Evolutionary conservation across 2,888 invertebrate genomes (phyloP).

Genomic region (Fabriciana adippe): DNA sequence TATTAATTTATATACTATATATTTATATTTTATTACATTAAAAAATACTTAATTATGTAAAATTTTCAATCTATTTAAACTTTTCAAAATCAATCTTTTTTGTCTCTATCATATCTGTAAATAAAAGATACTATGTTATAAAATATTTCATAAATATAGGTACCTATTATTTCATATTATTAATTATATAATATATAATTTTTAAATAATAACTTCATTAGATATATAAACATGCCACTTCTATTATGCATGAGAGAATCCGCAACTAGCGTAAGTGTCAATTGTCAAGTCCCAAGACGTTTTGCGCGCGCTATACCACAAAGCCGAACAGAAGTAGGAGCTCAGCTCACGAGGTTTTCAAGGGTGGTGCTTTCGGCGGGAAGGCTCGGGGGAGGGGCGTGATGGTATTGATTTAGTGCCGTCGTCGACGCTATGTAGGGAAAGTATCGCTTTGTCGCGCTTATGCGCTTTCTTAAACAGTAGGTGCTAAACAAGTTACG

Average conservation of each 20-base stretch:
- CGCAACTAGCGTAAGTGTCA: constrained; percentile 60
- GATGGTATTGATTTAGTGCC: constrained; percentile 84
- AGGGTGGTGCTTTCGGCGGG: constrained; percentile 82
- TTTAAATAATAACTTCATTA: not conserved
- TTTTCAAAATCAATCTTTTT: too few species aligned
- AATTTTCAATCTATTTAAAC: too few species aligned
- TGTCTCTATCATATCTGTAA: too few species aligned
- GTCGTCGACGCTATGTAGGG: constrained; percentile 82
- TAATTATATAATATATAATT: not conserved
- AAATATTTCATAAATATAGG: too few species aligned
- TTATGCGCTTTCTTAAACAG: constrained; percentile 76
- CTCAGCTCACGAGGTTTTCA: constrained; percentile 82
- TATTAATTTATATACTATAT: constrained; percentile 1
- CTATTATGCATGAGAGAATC: not conserved
- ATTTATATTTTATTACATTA: not conserved
- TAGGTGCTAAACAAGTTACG: constrained; percentile 16
- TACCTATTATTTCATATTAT: too few species aligned
- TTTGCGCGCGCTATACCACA: constrained; percentile 76
- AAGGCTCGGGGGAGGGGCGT: constrained; percentile 67
- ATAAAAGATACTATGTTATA: too few species aligned
- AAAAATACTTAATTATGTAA: too few species aligned
- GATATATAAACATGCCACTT: not conserved
- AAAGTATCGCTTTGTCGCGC: constrained; percentile 70
- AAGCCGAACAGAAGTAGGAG: constrained; percentile 83
- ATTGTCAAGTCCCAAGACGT: constrained; percentile 79